Evolutionary conservation across 2,113 vertebrate genomes (phyloP).

Genomic region (Colaptes auratus): DNA sequence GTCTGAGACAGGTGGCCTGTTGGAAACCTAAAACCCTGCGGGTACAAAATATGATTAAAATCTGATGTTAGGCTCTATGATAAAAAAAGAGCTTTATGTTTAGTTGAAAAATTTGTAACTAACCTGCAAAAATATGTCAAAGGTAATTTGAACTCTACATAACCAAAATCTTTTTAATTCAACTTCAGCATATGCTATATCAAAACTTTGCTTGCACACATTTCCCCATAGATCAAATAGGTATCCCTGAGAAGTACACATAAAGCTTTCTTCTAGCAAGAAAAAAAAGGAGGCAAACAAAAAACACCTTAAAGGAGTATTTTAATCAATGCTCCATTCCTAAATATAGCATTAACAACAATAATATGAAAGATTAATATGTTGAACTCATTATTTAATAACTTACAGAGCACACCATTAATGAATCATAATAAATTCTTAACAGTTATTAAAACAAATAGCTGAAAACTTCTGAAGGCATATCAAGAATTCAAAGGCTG

Average conservation of each 20-base stretch:
- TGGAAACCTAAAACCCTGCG: slow-evolving; percentile 85
- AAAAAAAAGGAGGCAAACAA: neutral
- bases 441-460: slow-evolving; percentile 61
- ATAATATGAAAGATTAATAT: slow-evolving; percentile 70
- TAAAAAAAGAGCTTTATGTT: slow-evolving; percentile 79
- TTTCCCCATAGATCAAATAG: slow-evolving; percentile 56
- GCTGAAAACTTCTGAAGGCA: slow-evolving; percentile 45
- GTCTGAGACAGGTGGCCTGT: slow-evolving; percentile 88
- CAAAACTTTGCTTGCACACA: slow-evolving; percentile 58
- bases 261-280: neutral
- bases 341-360: slow-evolving; percentile 54
- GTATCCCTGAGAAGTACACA: neutral
- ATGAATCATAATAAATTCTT: slow-evolving; percentile 68
- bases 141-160: slow-evolving; percentile 72
- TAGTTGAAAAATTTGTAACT: slow-evolving; percentile 75
- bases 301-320: slow-evolving; percentile 9
- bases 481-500: slow-evolving; percentile 54
- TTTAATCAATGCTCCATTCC: slow-evolving; percentile 58
- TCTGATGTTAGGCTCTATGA: slow-evolving; percentile 80
- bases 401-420: slow-evolving; percentile 46
- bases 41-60: slow-evolving; percentile 91
- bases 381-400: slow-evolving; percentile 60
- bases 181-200: slow-evolving; percentile 68
- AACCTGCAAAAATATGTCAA: slow-evolving; percentile 77
- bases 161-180: slow-evolving; percentile 75